Conservation (phyloP, 2,113 vertebrate genomes). For the Carassius carassius region DNA sequence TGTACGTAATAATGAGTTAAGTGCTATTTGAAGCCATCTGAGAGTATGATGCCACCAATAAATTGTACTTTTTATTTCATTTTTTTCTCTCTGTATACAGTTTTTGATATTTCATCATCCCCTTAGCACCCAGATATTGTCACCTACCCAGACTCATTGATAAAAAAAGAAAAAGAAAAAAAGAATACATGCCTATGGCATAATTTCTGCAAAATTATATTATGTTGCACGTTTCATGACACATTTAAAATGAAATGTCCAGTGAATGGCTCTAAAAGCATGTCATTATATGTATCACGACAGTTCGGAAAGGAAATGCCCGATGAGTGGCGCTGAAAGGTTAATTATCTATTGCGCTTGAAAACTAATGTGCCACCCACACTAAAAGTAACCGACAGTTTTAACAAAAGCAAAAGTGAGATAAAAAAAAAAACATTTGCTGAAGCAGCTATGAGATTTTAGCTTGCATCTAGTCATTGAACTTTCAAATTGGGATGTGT, state of each 20-base stretch:
- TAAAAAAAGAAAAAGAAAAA: not conserved
- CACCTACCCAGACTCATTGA: not conserved
- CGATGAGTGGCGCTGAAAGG: not conserved
- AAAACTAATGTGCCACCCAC: not conserved
- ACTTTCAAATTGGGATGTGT: not conserved
- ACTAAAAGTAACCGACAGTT: not conserved
- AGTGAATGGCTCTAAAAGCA: not conserved
- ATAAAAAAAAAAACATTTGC: not conserved
- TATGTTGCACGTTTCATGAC: not conserved
- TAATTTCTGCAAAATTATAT: not conserved
- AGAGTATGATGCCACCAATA: not conserved
- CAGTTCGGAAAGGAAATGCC: not conserved
- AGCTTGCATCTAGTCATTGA: not conserved
- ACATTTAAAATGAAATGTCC: not conserved
- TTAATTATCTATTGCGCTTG: not conserved
- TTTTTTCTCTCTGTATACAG: not conserved
- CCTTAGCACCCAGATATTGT: not conserved
- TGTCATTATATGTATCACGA: not conserved
- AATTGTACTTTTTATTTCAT: not conserved
- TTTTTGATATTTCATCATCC: not conserved
- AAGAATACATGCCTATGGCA: not conserved
- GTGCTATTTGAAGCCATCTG: conserved; percentile 15
- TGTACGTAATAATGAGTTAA: not conserved
- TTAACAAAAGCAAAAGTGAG: not conserved
- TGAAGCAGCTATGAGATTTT: not conserved